These are phyloP conservation scores for Dinocampus coccinellae DNA, from an alignment of 2,888 invertebrate genomes.

Conservation along the genomic window DNA sequence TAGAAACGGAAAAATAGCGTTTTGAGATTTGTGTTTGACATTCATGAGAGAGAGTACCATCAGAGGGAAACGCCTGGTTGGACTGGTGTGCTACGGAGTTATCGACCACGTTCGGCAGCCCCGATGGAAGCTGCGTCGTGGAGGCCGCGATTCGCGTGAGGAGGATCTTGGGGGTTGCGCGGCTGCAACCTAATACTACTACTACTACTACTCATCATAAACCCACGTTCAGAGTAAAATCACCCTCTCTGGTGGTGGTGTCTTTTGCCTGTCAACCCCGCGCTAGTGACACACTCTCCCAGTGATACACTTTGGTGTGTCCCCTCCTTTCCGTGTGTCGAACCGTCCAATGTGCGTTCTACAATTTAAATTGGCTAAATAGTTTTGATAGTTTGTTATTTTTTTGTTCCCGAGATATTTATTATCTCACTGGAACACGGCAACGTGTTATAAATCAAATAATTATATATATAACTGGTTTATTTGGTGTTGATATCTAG, in stretches of 20 bases:
- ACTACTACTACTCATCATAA: conserved; percentile 2
- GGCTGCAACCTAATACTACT: conserved; percentile 16
- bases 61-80: conserved; percentile 34
- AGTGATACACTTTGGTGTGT: neutral
- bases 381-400: neutral
- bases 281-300: conserved; percentile 8
- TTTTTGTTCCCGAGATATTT: neutral
- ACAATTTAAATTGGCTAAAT: neutral
- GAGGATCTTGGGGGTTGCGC: conserved; percentile 23
- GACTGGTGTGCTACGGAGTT: conserved; percentile 14
- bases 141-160: conserved; percentile 27
- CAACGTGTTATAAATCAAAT: neutral
- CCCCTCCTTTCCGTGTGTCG: neutral
- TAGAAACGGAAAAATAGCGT: neutral
- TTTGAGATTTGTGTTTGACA: neutral
- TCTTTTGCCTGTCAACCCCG: conserved; percentile 2
- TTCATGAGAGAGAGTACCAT: neutral
- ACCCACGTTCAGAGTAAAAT: conserved; percentile 11
- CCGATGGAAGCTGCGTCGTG: conserved; percentile 37
- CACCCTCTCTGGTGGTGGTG: conserved; percentile 12
- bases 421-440: neutral
- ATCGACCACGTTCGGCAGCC: conserved; percentile 35
- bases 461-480: neutral
- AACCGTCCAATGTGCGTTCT: neutral
- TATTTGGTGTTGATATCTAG: neutral